Evolutionary conservation across 2,888 invertebrate genomes (phyloP).

Genomic region (Drosophila parthenogenetica): DNA sequence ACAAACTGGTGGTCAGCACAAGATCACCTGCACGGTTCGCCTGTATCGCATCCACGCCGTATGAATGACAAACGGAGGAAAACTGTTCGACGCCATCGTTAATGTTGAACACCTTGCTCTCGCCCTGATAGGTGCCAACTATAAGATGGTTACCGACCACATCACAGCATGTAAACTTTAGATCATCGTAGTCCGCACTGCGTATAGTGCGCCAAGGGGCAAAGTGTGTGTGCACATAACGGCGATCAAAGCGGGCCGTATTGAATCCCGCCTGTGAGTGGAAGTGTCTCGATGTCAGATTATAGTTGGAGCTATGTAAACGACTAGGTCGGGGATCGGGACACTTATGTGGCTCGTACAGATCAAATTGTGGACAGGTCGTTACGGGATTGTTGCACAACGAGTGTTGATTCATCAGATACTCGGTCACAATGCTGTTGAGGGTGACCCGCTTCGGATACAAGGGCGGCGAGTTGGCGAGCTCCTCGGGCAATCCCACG

Average conservation of each 20-base stretch:
- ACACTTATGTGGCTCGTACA: conserved; percentile 98
- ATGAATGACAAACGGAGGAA: conserved; percentile 92
- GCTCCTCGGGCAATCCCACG: conserved; percentile 51
- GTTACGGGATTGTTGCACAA: conserved; percentile 98
- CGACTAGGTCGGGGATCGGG: conserved; percentile 91
- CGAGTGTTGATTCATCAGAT: conserved; percentile 98
- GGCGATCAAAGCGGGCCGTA: conserved; percentile 90
- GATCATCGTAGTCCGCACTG: conserved; percentile 87
- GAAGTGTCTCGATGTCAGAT: conserved; percentile 89
- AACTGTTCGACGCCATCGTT: conserved; percentile 93
- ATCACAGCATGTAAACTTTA: conserved; percentile 91
- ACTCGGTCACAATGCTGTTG: conserved; percentile 97
- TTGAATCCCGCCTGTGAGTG: conserved; percentile 87
- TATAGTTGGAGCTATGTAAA: conserved; percentile 86
- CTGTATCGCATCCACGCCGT: conserved; percentile 93
- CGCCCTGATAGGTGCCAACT: conserved; percentile 96
- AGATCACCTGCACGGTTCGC: conserved; percentile 91
- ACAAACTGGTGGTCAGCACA: conserved; percentile 93
- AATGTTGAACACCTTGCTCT: conserved; percentile 94
- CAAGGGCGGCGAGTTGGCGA: conserved; percentile 40
- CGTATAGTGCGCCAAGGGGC: conserved; percentile 90
- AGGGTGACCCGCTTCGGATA: conserved; percentile 89
- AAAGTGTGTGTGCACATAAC: conserved; percentile 93
- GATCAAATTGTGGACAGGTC: conserved; percentile 98
- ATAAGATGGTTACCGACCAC: conserved; percentile 87